phyloP scores from a whole-genome alignment of 2,888 invertebrate species.

The Diaperis boleti region DNA sequence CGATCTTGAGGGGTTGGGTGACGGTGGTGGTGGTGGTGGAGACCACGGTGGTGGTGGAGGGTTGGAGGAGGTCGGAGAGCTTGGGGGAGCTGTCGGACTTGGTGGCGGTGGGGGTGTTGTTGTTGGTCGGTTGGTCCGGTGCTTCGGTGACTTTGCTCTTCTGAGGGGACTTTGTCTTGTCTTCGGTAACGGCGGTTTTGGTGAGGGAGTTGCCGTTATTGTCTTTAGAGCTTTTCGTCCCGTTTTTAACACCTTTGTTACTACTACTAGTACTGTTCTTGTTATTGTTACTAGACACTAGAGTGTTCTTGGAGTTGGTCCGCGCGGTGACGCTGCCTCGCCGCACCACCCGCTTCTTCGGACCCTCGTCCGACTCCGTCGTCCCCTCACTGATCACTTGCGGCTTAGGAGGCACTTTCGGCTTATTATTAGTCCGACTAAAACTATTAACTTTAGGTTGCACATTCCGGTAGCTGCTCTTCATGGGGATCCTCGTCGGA shows the following conservation, averaged over 20 bases:
- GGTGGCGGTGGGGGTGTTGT: slow-evolving; percentile 2
- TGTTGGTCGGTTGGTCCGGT: slow-evolving; percentile 7
- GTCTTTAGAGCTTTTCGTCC: slow-evolving; percentile 14
- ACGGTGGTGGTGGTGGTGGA: slow-evolving; percentile 64
- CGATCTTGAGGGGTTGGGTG: slow-evolving; percentile 64
- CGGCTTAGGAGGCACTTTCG: slow-evolving; percentile 65
- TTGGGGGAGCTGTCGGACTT: slow-evolving; percentile 41
- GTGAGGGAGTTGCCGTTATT: slow-evolving; percentile 33
- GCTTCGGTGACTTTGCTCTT: slow-evolving; percentile 30
- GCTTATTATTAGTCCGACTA: slow-evolving; percentile 57
- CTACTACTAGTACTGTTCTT: slow-evolving; percentile 36
- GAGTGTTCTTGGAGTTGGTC: slow-evolving; percentile 49
- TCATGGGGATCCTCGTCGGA: slow-evolving; percentile 57
- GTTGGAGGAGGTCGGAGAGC: slow-evolving; percentile 50
- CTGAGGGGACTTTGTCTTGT: slow-evolving; percentile 37
- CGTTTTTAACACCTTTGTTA: slow-evolving; percentile 33
- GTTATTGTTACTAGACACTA: slow-evolving; percentile 30
- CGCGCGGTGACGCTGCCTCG: slow-evolving; percentile 53
- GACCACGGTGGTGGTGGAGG: slow-evolving; percentile 61
- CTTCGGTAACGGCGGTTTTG: slow-evolving; percentile 32
- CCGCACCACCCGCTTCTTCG: slow-evolving; percentile 43
- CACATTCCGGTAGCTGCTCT: slow-evolving; percentile 60
- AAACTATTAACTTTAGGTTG: slow-evolving; percentile 64
- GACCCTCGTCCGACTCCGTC: slow-evolving; percentile 48
- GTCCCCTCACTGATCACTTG: slow-evolving; percentile 54